phyloP scores from a whole-genome alignment of 2,113 vertebrate species.

The Caloenas nicobarica region DNA sequence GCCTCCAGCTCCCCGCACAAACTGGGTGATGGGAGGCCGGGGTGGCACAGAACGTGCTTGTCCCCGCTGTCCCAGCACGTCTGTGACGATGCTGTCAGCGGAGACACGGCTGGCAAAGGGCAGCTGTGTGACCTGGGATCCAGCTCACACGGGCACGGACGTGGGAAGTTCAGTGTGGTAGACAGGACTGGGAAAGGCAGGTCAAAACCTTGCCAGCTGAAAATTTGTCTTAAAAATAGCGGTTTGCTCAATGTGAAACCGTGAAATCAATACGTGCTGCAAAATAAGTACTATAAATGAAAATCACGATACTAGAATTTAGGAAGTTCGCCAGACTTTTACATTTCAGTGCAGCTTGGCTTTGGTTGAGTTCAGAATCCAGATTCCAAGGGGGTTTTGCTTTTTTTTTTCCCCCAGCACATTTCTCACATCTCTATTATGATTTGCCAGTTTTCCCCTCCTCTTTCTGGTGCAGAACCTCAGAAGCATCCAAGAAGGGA shows the following conservation, averaged over 20 bases:
- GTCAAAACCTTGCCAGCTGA: neutral
- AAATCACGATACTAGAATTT: neutral
- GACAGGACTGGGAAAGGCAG: neutral
- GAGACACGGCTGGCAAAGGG: neutral
- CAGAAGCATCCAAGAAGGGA: slow-evolving; percentile 2
- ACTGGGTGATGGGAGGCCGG: neutral
- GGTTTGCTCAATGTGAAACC: neutral
- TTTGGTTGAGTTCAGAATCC: slow-evolving; percentile 11
- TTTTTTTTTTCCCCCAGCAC: neutral
- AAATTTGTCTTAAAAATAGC: neutral
- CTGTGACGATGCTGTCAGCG: neutral
- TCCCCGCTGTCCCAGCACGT: neutral
- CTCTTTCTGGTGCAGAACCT: slow-evolving; percentile 2
- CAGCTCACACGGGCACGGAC: accelerated
- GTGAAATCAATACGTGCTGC: neutral
- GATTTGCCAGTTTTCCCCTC: slow-evolving; percentile 16
- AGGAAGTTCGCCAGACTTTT: slow-evolving; percentile 23
- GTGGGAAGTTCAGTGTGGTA: neutral
- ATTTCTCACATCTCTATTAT: neutral
- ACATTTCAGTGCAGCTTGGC: neutral
- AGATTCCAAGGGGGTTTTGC: neutral
- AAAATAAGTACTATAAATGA: neutral
- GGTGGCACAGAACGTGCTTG: neutral
- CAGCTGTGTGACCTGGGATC: neutral
- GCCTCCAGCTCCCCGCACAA: neutral